Evolutionary conservation across 1,140 invertebrate species (phyloP).

Genomic region (Plectrocnemia conspersa): DNA sequence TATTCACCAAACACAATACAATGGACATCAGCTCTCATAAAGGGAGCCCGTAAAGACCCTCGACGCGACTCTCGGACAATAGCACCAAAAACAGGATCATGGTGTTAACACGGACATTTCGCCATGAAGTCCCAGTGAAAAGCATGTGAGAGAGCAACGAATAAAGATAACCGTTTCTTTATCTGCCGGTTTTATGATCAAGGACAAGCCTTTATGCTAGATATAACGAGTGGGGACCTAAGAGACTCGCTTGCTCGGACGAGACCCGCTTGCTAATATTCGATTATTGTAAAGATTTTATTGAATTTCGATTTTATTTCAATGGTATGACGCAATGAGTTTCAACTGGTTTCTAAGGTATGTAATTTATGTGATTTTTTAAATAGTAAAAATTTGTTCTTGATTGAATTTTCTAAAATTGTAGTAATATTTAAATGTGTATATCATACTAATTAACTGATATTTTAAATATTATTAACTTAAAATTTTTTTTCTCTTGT

Average conservation of each 20-base stretch:
- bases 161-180: constrained; percentile 13
- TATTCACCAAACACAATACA: background rate
- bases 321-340: no score
- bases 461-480: no score
- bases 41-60: constrained; percentile 7
- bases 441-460: no score
- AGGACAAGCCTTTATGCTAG: constrained; percentile 5
- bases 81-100: constrained; percentile 5
- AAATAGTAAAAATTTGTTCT: no score
- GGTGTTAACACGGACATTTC: constrained; percentile 7
- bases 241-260: background rate
- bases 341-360: no score
- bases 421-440: no score
- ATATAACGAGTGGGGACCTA: background rate
- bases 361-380: no score
- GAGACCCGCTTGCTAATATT: no score
- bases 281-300: no score
- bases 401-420: no score
- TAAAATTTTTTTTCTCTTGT: no score
- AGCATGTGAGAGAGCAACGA: background rate
- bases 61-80: background rate
- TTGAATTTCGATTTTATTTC: no score
- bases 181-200: constrained; percentile 11
- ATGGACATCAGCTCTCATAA: background rate
- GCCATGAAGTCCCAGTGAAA: background rate